A percentile compares a stretch with the other conserved stretches of the same genome.
phyloP scores from a whole-genome alignment of 2,888 invertebrate genomes.

The Hypsopygia costalis region DNA sequence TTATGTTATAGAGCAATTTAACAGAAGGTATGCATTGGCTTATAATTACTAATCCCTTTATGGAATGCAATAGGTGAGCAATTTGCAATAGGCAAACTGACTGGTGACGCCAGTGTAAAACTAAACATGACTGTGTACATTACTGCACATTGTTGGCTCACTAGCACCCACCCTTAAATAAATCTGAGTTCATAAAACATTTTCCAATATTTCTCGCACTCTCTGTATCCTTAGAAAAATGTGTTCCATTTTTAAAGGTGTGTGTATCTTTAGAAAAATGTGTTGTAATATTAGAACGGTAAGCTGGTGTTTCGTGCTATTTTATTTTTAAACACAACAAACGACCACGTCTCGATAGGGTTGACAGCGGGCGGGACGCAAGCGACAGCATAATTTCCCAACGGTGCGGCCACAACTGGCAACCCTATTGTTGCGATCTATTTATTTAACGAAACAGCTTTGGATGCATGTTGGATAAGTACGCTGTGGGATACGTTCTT shows the following conservation, averaged over 20 bases:
- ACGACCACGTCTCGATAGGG: slow-evolving; percentile 19
- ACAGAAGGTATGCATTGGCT: no score
- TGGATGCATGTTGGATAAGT: neutral
- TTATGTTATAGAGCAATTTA: no score
- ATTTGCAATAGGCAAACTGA: no score
- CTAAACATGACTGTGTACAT: no score
- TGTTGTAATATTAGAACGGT: slow-evolving; percentile 1
- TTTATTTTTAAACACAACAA: slow-evolving; percentile 8
- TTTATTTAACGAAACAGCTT: slow-evolving; percentile 2
- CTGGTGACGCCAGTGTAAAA: no score
- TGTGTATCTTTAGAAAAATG: neutral
- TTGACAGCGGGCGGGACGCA: slow-evolving; percentile 26
- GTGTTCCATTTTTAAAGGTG: neutral
- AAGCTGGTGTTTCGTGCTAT: slow-evolving; percentile 2
- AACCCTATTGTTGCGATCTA: slow-evolving; percentile 9
- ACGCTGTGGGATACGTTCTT: neutral
- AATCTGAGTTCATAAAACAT: neutral
- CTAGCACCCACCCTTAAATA: no score
- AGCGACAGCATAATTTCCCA: slow-evolving; percentile 41
- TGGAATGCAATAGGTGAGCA: no score
- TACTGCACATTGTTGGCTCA: no score
- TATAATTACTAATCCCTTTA: no score
- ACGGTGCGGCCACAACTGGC: slow-evolving; percentile 21
- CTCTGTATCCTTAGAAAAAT: neutral
- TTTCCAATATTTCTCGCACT: neutral